These are phyloP conservation scores for Eretmochelys imbricata DNA, from an alignment of 2,113 vertebrate genomes.

Conservation along the genomic window DNA sequence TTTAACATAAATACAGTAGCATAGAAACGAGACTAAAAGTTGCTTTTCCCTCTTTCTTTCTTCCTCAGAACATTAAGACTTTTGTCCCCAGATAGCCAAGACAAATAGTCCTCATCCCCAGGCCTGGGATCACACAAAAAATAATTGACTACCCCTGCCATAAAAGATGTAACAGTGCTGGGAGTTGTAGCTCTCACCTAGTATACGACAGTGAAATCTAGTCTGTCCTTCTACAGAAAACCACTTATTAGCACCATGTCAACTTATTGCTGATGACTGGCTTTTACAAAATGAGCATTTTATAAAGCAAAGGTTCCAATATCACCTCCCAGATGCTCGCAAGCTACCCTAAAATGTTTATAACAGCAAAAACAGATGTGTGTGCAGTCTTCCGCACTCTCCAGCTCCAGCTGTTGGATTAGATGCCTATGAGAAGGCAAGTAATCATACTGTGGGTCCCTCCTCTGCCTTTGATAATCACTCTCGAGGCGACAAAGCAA, in stretches of 20 bases:
- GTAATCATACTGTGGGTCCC: fast-evolving
- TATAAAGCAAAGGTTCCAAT: fast-evolving
- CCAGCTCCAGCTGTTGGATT: neutral
- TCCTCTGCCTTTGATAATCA: neutral
- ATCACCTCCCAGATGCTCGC: neutral
- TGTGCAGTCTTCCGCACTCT: neutral
- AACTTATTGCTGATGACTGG: neutral
- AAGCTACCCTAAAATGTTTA: neutral
- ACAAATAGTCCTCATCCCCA: neutral
- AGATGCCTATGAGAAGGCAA: neutral
- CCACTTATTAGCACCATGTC: neutral
- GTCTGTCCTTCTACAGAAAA: neutral
- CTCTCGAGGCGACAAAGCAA: neutral
- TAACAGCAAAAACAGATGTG: neutral
- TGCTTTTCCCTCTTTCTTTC: neutral
- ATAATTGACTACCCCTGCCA: no score
- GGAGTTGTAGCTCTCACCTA: neutral
- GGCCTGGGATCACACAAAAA: neutral
- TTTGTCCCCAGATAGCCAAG: neutral
- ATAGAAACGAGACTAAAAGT: neutral
- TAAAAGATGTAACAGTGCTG: neutral
- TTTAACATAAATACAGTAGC: neutral
- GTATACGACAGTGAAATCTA: neutral
- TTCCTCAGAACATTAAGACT: neutral
- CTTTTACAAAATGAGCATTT: neutral